These are phyloP conservation scores for Iselma pallidipennis DNA, from an alignment of 2,888 invertebrate genomes.

Conservation along the genomic window DNA sequence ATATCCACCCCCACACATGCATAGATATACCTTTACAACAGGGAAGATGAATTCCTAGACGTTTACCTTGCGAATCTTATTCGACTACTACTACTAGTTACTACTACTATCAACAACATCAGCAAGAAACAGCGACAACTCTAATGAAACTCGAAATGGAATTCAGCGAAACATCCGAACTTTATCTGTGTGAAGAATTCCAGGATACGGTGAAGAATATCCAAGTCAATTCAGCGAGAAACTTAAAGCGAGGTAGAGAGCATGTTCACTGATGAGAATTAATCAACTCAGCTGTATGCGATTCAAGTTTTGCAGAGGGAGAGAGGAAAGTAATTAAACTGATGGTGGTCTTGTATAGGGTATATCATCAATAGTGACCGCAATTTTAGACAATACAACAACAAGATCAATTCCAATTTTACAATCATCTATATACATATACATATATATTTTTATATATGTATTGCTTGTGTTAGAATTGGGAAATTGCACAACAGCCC, in stretches of 20 bases:
- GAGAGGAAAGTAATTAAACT: conserved; percentile 18
- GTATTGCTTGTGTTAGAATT: neutral
- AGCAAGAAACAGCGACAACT: conserved; percentile 7
- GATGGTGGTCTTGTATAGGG: conserved; percentile 19
- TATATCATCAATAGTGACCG: conserved; percentile 12
- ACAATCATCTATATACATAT: neutral
- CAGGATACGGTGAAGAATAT: neutral
- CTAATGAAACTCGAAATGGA: conserved; percentile 16
- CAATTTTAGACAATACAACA: conserved; percentile 4
- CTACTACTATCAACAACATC: neutral
- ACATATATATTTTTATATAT: neutral
- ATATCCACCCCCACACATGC: no score
- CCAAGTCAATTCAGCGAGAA: neutral
- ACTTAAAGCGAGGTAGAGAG: neutral
- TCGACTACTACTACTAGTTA: conserved; percentile 10
- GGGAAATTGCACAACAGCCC: neutral
- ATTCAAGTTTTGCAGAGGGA: conserved; percentile 17
- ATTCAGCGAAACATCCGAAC: conserved; percentile 2
- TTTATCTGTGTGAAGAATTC: neutral
- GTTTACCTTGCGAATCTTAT: conserved; percentile 9
- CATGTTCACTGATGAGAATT: conserved; percentile 14
- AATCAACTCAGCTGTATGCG: conserved; percentile 10
- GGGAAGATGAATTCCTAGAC: conserved; percentile 21
- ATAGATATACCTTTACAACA: no score
- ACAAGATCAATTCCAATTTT: neutral